Base-by-base conservation (phyloP, 2,888 invertebrate species). In the Suillia variegata region DNA sequence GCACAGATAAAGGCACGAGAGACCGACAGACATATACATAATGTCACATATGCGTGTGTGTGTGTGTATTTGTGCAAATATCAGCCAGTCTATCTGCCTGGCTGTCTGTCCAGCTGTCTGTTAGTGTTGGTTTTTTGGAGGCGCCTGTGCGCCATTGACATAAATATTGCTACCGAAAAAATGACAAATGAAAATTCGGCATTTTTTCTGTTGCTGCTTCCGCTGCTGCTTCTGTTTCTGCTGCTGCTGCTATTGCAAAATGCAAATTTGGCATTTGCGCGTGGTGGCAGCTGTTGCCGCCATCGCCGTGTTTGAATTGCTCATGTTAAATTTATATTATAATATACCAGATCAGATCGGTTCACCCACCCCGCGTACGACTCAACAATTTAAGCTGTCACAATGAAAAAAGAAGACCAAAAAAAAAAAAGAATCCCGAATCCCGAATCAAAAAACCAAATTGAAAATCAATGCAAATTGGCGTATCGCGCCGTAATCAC, bases 401-500 rank as follows among this genome's bases (percentile, higher is more conserved):
- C 38, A n/a, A 31, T n/a, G n/a, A n/a, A n/a, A n/a, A 26, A 26
- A 26, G 26, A 26, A n/a, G 26, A 10, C 26, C 6, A 26, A 26
- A 26, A 26, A 26, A 26, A 26, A 26, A n/a, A 38, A n/a, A 38
- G n/a, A 38, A 5, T n/a, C 6, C 38, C 38, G n/a, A n/a, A 10
- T 38, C 10, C 6, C 15, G n/a, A 38, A 13, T n/a, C 38, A 13
- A 38, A 38, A 45, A 38, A 20, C 6, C 18, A 45, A 45, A 45
- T 45, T 20, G 17, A 45, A 45, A 45, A 45, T 45, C 45, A 45
- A 45, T 45, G 45, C 45, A 45, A 45, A 45, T 45, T 45, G 45
- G 45, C 45, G 13, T 45, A 18, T 45, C 45, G 4, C 20, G 38
- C 5, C 15, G 38, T 38, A 38, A 38, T 38, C 38, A 38, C 38